These are phyloP conservation scores for Hydrozoanthus gracilis DNA, from an alignment of 92 coral and sea anemone genomes.

Conservation along the genomic window DNA sequence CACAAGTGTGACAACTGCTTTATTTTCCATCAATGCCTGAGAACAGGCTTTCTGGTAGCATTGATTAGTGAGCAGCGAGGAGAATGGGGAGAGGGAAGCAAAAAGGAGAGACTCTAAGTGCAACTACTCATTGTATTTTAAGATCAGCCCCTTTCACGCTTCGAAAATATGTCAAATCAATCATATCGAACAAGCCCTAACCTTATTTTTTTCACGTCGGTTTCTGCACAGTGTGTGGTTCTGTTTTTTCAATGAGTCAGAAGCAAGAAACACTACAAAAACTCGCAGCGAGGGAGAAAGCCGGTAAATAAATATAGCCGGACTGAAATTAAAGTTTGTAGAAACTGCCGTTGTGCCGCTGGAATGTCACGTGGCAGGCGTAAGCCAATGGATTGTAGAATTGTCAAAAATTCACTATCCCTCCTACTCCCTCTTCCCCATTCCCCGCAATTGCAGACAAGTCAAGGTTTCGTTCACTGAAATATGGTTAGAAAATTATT, in stretches of 20 bases:
- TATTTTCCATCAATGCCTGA: too few relatives aligned
- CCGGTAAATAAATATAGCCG: constrained; percentile 3
- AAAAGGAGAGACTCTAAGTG: not conserved
- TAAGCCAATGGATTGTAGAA: not conserved
- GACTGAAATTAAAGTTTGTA: not conserved
- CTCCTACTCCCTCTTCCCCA: not conserved
- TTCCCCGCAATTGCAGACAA: not conserved
- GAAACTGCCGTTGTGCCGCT: too few relatives aligned
- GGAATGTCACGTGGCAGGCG: too few relatives aligned
- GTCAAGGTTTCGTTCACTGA: not conserved
- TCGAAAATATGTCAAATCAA: not conserved
- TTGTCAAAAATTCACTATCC: not conserved
- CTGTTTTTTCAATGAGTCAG: not conserved
- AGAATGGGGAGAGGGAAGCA: too few relatives aligned
- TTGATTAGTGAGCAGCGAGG: too few relatives aligned
- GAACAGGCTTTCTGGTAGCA: too few relatives aligned
- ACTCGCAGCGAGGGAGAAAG: constrained; percentile 18
- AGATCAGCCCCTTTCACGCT: constrained; percentile 6
- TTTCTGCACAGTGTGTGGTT: constrained; percentile 13
- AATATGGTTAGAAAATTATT: not conserved
- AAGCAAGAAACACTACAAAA: constrained; percentile 10
- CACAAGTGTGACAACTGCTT: too few relatives aligned
- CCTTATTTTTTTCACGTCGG: not conserved
- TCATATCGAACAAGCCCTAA: not conserved
- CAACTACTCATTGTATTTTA: not conserved